Percentiles rank a stretch among this genome's conserved stretches.
These are phyloP conservation scores for Orchesellides sinensis DNA, from an alignment of 2,888 invertebrate species.

Conservation along the genomic window DNA sequence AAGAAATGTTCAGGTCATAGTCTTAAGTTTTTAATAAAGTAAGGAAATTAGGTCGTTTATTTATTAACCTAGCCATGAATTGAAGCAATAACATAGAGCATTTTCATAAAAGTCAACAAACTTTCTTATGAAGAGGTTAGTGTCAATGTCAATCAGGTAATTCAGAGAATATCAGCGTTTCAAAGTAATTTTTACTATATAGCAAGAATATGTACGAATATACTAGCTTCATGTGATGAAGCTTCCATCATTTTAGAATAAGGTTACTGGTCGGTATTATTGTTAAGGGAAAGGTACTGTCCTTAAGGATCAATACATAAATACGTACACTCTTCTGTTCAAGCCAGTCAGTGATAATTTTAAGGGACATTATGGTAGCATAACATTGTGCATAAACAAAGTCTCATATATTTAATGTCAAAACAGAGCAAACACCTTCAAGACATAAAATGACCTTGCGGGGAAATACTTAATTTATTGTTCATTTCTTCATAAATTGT, in stretches of 20 bases:
- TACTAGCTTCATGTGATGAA: constrained; percentile 47
- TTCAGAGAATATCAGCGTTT: constrained; percentile 30
- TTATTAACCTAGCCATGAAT: constrained; percentile 35
- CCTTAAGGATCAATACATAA: not conserved
- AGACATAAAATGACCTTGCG: constrained; percentile 24
- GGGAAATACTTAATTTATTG: constrained; percentile 38
- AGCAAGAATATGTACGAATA: constrained; percentile 14
- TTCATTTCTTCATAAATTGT: constrained; percentile 1
- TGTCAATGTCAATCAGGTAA: constrained; percentile 14
- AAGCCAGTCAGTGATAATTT: constrained; percentile 50
- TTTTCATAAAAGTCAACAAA: constrained; percentile 54
- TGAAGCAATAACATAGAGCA: constrained; percentile 52
- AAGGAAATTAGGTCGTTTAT: too few species aligned
- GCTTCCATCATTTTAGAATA: constrained; percentile 45
- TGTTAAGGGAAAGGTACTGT: not conserved
- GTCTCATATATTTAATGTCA: constrained; percentile 12
- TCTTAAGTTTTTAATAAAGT: too few species aligned
- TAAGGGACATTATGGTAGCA: constrained; percentile 10
- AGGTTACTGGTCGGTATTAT: constrained; percentile 37
- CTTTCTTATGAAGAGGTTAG: constrained; percentile 39
- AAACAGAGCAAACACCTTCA: too few species aligned
- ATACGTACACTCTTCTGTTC: constrained; percentile 29
- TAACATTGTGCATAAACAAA: not conserved
- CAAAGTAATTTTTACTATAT: not conserved
- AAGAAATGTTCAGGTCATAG: too few species aligned